A percentile compares a stretch with the other conserved stretches of the same genome.
Conservation (phyloP, 2,113 vertebrate species). For the Anthoscopus minutus region DNA sequence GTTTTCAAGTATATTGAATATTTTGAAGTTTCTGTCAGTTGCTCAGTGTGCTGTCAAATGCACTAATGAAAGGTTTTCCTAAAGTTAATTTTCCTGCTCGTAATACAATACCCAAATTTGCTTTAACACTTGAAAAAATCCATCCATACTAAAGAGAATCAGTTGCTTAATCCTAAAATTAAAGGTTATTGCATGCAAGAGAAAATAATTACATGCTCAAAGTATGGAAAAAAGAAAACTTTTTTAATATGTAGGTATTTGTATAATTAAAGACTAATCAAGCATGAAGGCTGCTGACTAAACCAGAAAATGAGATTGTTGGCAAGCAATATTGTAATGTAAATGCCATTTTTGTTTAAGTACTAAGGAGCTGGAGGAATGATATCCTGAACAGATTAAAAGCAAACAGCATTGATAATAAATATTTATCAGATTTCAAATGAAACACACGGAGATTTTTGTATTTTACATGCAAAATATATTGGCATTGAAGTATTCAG, state of each 20-base stretch:
- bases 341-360: constrained; percentile 85
- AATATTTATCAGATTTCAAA: constrained; percentile 81
- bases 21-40: constrained; percentile 50
- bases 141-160: constrained; percentile 78
- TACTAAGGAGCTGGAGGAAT: constrained; percentile 73
- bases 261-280: constrained; percentile 87
- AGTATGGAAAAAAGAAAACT: constrained; percentile 78
- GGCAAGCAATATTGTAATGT: constrained; percentile 93
- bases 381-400: constrained; percentile 81
- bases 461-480: constrained; percentile 71
- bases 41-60: constrained; percentile 60
- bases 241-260: constrained; percentile 84
- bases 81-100: constrained; percentile 74
- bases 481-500: constrained; percentile 64
- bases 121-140: constrained; percentile 78
- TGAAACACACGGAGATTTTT: constrained; percentile 68
- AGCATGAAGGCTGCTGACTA: constrained; percentile 98
- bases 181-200: constrained; percentile 81
- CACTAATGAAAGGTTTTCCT: constrained; percentile 70
- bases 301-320: constrained; percentile 99
- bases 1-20: constrained; percentile 35
- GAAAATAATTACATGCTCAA: constrained; percentile 84
- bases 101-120: constrained; percentile 79
- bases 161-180: constrained; percentile 85
- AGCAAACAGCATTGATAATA: constrained; percentile 81